phyloP scores from a whole-genome alignment of 2,113 vertebrate genomes.

The Sterrhoptilus dennistouni region DNA sequence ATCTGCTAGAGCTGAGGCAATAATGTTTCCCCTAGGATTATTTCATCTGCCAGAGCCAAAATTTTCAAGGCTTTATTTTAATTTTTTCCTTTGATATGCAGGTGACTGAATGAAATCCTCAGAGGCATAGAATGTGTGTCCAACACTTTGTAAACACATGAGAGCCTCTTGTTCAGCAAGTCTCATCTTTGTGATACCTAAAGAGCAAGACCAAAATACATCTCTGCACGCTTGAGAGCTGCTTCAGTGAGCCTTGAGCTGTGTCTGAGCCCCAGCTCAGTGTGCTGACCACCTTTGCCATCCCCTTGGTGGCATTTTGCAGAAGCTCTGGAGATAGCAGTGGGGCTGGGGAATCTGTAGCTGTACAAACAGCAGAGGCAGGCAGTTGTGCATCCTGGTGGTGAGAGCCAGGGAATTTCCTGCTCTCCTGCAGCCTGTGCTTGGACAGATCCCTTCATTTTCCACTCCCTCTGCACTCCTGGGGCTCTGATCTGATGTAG shows the following conservation, averaged over 20 bases:
- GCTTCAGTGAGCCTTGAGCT: neutral
- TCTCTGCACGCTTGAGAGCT: neutral
- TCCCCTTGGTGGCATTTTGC: neutral
- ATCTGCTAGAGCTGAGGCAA: neutral
- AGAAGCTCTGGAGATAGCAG: neutral
- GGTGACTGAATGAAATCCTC: neutral
- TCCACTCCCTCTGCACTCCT: neutral
- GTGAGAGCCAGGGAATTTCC: neutral
- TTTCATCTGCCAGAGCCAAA: slow-evolving; percentile 1
- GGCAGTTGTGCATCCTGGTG: neutral
- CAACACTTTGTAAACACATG: accelerated
- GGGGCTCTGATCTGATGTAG: neutral
- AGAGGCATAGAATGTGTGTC: accelerated
- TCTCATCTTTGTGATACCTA: neutral
- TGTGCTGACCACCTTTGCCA: accelerated
- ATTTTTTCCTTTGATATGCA: neutral
- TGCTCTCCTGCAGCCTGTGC: neutral
- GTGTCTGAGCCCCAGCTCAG: neutral
- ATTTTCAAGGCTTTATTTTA: neutral
- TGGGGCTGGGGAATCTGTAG: accelerated
- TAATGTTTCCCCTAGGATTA: slow-evolving; percentile 4
- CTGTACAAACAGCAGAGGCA: accelerated
- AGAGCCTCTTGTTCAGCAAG: neutral
- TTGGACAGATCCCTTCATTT: accelerated
- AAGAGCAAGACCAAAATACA: neutral